Base-by-base conservation (phyloP, 2,113 vertebrate genomes). In the Chitala chitala region DNA sequence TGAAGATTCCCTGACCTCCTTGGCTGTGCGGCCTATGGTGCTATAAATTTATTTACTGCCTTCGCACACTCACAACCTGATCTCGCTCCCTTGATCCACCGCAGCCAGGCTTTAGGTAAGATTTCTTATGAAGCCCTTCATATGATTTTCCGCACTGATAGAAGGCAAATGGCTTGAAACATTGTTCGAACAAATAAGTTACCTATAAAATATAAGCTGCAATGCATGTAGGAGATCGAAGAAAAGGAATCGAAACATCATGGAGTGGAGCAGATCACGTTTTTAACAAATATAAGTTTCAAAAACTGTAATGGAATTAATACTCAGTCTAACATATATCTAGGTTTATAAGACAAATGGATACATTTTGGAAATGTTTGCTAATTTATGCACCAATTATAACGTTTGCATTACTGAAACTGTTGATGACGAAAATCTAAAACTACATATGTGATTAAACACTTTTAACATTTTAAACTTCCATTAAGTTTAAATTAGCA, bases 1-100 rank as follows among this genome's bases (percentile, higher is more conserved):
- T 76, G 78, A 86, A 85, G 86, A 86, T 86, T 84, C 82, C 85
- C 80, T 84, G 86, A 90, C 89, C 90, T 87, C 84, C 78, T 83
- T 81, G 64, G 81, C 80, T 77, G 78, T 80, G 78, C 78, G 86
- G 83, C 88, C 82, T 84, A 72, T 81, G 77, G 84, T 78, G 68
- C 86, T 84, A 85, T 82, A 85, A 86, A 82, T 69, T 90, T 88
- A 84, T 89, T 90, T 89, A 83, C 89, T 86, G 83, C 85, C 82
- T 53, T 79, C 64, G 59, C 68, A 75, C 86, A 81, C 86, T 86
- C 86, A 88, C 88, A 77, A 84, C 83, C 83, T 80, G 72, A 79
- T 84, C 81, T 85, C 83, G 83, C 82, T 78, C 80, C 74, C 80
- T 86, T 85, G 87, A 87, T 87, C 75, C 80, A 82, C 77, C 79